Evolutionary conservation across 2,797 vertebrate species (phyloP), one percentile per base, ranked within the genome.

Genomic region (Hydrolagus colliei): DNA sequence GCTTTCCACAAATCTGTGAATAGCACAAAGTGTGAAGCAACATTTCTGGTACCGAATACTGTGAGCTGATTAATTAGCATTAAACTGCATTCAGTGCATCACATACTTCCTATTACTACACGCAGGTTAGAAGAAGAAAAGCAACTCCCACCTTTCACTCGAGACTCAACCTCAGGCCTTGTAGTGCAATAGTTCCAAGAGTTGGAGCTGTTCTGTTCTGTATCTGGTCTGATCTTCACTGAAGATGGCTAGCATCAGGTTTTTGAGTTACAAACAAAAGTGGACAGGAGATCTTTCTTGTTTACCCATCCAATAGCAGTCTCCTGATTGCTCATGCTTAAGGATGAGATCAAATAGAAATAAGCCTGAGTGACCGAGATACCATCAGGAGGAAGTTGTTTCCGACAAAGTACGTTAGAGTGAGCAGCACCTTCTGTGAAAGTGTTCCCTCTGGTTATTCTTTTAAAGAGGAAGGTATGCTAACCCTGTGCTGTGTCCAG

Each of bases 211-310:
- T 59, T 59, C 52, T 77, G 75, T 61, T 74, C 59, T 52, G 16
- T 4, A 27, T 84, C 32, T 84, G 27, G 65, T 41, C 32, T 80
- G 61, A 80, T 80, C 12, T 22, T 62, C 77, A 16, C 77, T 16
- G 62, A 65, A 35, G 32, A 71, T 18, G 12, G 7, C 79, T 84
- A 32, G 16, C 7, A 9, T 18, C 41, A 11, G 18, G 68, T 16
- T 52, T 84, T 84, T 84, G 79, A 84, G 32, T 67, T 84, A 27
- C 52, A 67, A 71, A 27, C 52, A 67, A 71, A 71, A 71, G 65
- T 27, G 79, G 65, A 8, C n/a, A 41, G 79, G n/a, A 32, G 52
- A 71, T 52, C 79, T 71, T 84, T 52, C 41, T 52, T 84, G 9
- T 67, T 68, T 71, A n/a, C 32, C 71, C 79, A 84, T 71, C 32